phyloP scores from a whole-genome alignment of 2,113 vertebrate genomes.

The Tychaedon coryphoeus region DNA sequence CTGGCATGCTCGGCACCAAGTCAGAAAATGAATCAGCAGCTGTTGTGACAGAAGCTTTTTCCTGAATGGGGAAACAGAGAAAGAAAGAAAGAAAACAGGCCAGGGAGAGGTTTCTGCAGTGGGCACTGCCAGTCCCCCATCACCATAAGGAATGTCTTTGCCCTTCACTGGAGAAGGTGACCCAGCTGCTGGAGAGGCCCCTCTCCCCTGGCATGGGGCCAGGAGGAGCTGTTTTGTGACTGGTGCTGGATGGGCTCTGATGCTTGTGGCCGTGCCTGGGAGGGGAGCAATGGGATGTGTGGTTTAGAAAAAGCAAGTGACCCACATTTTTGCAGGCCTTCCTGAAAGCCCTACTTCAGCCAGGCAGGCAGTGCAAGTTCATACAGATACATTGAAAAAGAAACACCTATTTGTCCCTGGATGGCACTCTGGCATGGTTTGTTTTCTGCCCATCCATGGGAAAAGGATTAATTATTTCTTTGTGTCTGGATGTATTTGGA shows the following conservation, averaged over 20 bases:
- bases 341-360: fast-evolving
- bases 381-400: fast-evolving
- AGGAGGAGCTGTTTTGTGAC: not conserved
- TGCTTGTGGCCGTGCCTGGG: fast-evolving
- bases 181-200: fast-evolving
- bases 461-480: not conserved
- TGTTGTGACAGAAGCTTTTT: constrained; percentile 68
- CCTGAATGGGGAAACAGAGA: constrained; percentile 65
- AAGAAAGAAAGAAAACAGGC: constrained; percentile 51
- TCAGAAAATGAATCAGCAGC: constrained; percentile 72
- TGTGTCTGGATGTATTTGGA: not conserved
- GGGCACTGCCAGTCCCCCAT: not conserved
- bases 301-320: not conserved
- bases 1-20: constrained; percentile 65
- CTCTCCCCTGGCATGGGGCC: fast-evolving
- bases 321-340: not conserved
- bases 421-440: not conserved
- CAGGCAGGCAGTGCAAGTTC: fast-evolving
- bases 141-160: not conserved
- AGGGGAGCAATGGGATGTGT: not conserved
- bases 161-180: not conserved
- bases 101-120: not conserved
- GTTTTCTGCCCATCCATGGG: not conserved
- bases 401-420: not conserved
- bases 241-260: not conserved